Conservation (phyloP, 2,797 vertebrate genomes). For the Melanotaenia boesemani region DNA sequence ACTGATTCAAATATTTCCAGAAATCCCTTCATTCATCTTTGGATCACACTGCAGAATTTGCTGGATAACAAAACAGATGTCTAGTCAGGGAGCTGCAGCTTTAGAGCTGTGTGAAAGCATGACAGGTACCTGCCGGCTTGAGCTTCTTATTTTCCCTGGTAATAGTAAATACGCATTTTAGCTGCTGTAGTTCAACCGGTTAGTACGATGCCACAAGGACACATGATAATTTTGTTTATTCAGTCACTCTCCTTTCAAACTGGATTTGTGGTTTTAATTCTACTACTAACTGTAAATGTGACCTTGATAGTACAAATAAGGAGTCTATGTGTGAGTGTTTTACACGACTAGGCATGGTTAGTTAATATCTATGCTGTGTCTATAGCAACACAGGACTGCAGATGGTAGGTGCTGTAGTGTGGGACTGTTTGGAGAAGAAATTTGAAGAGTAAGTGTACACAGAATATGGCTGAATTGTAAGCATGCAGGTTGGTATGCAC, state of each 20-base stretch:
- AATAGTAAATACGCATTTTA: constrained; percentile 62
- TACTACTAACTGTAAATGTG: constrained; percentile 44
- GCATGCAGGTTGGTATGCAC: constrained; percentile 12
- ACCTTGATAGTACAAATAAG: constrained; percentile 60
- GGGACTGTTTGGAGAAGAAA: constrained; percentile 36
- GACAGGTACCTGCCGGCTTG: constrained; percentile 49
- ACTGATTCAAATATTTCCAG: constrained; percentile 1
- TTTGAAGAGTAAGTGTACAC: constrained; percentile 36
- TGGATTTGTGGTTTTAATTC: constrained; percentile 39
- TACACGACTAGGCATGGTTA: constrained; percentile 57
- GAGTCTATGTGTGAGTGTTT: constrained; percentile 24
- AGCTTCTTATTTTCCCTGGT: constrained; percentile 65
- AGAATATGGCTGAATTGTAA: constrained; percentile 28
- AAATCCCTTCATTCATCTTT: constrained; percentile 20
- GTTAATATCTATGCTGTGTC: constrained; percentile 42
- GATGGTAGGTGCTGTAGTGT: constrained; percentile 30
- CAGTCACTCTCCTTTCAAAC: constrained; percentile 57
- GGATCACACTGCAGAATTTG: constrained; percentile 36
- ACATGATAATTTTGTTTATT: constrained; percentile 45
- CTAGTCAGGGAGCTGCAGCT: constrained; percentile 33
- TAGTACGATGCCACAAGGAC: constrained; percentile 37
- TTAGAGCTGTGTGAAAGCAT: constrained; percentile 34
- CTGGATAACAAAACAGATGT: constrained; percentile 52
- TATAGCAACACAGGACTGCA: constrained; percentile 59
- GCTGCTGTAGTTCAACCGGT: constrained; percentile 28